Percentiles rank a stretch among this genome's conserved stretches.
Conservation (phyloP, 1,140 invertebrate genomes). For the Calliphora vicina region DNA sequence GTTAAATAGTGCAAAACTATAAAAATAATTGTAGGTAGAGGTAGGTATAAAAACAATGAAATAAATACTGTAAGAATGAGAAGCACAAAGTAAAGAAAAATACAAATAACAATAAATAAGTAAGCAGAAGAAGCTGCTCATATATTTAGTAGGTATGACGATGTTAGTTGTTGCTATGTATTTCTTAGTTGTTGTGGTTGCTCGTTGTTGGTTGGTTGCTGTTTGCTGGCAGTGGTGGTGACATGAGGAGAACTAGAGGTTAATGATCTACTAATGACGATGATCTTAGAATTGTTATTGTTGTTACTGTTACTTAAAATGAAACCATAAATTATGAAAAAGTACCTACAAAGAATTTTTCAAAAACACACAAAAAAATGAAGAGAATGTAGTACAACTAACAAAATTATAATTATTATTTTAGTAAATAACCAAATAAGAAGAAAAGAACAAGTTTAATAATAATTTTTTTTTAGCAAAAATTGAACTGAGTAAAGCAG, state of each 20-base stretch:
- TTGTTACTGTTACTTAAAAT: background rate
- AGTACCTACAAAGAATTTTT: background rate
- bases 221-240: background rate
- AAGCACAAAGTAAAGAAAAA: background rate
- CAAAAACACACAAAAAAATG: background rate
- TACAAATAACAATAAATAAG: background rate
- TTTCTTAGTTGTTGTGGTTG: background rate
- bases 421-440: background rate
- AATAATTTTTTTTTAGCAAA: background rate
- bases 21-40: background rate
- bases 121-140: background rate
- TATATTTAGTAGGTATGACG: background rate
- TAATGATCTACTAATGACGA: slow-evolving; percentile 6
- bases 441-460: background rate
- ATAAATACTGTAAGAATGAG: background rate
- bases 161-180: background rate
- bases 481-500: background rate
- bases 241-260: background rate
- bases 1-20: slow-evolving; percentile 7
- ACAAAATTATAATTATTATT: background rate
- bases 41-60: background rate
- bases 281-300: background rate
- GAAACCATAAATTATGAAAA: background rate
- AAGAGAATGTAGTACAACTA: no score
- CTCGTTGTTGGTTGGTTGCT: background rate